Percentiles rank a stretch among this genome's conserved stretches.
Evolutionary conservation across 1,140 invertebrate species (phyloP).

Genomic region (Leptinotarsa lineolata): DNA sequence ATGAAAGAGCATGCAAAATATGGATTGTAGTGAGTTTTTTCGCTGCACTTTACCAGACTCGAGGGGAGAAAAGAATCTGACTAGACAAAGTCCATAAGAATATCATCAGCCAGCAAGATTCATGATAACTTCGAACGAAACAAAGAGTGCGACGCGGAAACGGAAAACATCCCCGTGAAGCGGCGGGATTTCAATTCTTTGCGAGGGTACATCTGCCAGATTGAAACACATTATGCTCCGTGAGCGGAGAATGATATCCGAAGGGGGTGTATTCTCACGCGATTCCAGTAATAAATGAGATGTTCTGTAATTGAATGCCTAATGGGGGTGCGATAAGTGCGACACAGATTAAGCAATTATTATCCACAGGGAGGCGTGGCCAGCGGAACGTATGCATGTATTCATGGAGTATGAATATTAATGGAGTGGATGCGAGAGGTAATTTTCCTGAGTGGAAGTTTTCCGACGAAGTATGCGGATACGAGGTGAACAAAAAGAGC

Average conservation of each 20-base stretch:
- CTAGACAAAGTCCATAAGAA: too few species aligned
- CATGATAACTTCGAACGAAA: too few species aligned
- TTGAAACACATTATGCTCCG: neutral
- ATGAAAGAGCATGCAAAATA: too few species aligned
- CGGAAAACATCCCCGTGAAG: neutral
- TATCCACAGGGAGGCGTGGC: neutral
- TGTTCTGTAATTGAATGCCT: slow-evolving; percentile 3
- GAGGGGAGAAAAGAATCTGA: too few species aligned
- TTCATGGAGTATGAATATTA: slow-evolving; percentile 1
- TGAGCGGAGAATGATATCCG: neutral
- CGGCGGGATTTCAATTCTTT: slow-evolving; percentile 5
- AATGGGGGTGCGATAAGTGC: slow-evolving; percentile 1
- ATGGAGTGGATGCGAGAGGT: neutral
- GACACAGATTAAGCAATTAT: slow-evolving; percentile 6
- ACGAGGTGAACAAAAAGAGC: neutral
- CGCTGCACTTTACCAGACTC: too few species aligned
- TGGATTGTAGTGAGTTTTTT: too few species aligned
- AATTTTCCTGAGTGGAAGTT: slow-evolving; percentile 3
- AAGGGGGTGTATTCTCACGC: slow-evolving; percentile 6
- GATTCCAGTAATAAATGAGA: slow-evolving; percentile 6
- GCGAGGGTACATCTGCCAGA: slow-evolving; percentile 1
- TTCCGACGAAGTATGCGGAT: neutral
- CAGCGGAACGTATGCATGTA: neutral
- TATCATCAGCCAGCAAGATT: too few species aligned
- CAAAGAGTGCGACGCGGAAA: neutral